A percentile compares a stretch with the other conserved stretches of the same genome.
Conservation (phyloP, 92 coral and sea anemone genomes). For the Porites lobata region DNA sequence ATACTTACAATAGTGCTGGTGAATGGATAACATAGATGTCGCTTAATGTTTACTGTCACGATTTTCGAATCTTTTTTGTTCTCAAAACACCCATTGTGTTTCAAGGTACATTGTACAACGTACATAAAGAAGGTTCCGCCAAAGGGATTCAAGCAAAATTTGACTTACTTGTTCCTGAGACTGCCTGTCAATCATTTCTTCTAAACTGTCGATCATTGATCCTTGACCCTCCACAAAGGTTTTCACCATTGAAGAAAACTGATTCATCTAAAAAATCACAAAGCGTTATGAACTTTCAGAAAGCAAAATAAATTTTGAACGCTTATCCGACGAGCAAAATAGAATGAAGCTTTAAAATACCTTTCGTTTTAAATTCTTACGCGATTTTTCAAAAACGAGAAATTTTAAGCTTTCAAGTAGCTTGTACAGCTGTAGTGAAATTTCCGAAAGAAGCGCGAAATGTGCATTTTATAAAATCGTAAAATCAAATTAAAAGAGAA, state of each 20-base stretch:
- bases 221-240: conserved; percentile 78
- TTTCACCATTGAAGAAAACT: conserved; percentile 55
- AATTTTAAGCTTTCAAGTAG: too few relatives aligned
- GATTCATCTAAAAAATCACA: conserved; percentile 51
- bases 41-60: background rate
- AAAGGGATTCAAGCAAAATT: background rate
- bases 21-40: background rate
- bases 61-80: background rate
- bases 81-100: background rate
- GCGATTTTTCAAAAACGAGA: too few relatives aligned
- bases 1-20: conserved; percentile 2
- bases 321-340: too few relatives aligned
- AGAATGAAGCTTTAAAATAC: too few relatives aligned
- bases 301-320: too few relatives aligned
- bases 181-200: conserved; percentile 57
- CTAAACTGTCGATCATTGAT: conserved; percentile 68
- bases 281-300: too few relatives aligned
- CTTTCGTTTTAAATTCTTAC: too few relatives aligned
- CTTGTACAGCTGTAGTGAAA: too few relatives aligned
- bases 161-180: conserved; percentile 70
- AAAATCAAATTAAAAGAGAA: too few relatives aligned
- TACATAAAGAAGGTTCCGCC: background rate
- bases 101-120: background rate
- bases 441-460: too few relatives aligned
- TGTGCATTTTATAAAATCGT: too few relatives aligned